These are phyloP conservation scores for Atlantisia rogersi DNA, from an alignment of 2,113 vertebrate genomes.

Conservation along the genomic window DNA sequence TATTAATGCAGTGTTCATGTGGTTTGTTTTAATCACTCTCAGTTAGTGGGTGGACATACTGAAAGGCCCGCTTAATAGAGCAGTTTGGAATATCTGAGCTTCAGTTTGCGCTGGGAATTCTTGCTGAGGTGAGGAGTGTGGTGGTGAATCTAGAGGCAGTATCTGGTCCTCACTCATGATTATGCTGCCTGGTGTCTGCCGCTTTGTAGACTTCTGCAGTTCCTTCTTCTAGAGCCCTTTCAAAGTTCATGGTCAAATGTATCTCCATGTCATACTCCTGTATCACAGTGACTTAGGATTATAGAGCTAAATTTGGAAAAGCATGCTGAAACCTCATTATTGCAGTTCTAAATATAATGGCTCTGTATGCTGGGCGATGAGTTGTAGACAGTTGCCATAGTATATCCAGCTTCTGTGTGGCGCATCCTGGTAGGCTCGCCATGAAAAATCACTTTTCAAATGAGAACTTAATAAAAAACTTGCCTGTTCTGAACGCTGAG, in stretches of 20 bases:
- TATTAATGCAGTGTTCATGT: neutral
- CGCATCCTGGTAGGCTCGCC: conserved; percentile 54
- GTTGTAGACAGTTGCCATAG: neutral
- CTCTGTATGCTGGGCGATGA: neutral
- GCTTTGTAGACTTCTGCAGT: neutral
- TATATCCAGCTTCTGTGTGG: conserved; percentile 21
- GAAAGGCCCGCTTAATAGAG: neutral
- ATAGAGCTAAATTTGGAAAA: conserved; percentile 13
- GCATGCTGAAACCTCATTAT: neutral
- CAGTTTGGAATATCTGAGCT: neutral
- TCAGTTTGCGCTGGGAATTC: neutral
- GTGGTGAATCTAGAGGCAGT: neutral
- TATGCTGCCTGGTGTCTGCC: neutral
- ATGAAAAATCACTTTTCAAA: conserved; percentile 79
- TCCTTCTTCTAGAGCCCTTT: neutral
- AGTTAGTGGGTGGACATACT: neutral
- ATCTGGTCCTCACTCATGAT: neutral
- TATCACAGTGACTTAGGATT: neutral
- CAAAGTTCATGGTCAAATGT: neutral
- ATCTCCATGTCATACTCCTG: accelerated
- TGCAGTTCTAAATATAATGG: neutral
- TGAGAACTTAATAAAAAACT: conserved; percentile 82
- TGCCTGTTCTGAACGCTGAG: conserved; percentile 73
- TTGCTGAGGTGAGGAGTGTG: neutral
- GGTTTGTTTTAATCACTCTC: neutral